Evolutionary conservation across 2,888 invertebrate species (phyloP).

Genomic region (Flabesymbios commensalis): DNA sequence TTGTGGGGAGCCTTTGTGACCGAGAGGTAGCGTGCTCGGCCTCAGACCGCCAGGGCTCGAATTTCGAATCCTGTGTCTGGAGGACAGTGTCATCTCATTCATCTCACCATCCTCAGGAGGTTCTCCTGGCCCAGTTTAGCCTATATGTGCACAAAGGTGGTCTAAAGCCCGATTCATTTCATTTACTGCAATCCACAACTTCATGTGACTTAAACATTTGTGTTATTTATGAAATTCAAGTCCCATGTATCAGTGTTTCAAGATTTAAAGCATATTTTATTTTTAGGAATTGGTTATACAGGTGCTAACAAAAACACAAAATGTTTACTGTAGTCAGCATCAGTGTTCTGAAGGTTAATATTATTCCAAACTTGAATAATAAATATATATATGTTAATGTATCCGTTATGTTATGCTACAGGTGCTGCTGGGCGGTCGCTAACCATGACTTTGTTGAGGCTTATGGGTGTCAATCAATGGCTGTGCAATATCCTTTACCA

Average conservation of each 20-base stretch:
- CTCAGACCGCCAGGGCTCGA: no score
- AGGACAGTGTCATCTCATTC: no score
- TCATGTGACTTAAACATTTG: no score
- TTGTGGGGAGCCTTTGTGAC: no score
- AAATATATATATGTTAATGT: background rate
- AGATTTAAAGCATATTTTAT: background rate
- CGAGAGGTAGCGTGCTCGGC: no score
- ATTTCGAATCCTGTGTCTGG: no score
- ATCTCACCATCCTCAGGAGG: no score
- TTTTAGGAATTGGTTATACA: background rate
- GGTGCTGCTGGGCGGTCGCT: constrained; percentile 65
- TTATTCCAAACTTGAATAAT: background rate
- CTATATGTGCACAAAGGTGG: no score
- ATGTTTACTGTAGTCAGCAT: background rate
- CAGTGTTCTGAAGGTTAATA: no score
- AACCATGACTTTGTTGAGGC: constrained; percentile 68
- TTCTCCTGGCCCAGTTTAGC: no score
- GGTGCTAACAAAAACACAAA: background rate
- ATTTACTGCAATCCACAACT: no score
- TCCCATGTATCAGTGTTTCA: background rate
- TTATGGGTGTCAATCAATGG: constrained; percentile 76
- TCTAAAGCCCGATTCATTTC: no score
- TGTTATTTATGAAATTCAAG: background rate
- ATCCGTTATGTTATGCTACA: constrained; percentile 40
- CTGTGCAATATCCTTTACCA: constrained; percentile 70